Evolutionary conservation across 1,140 invertebrate species (phyloP), one percentile per base, ranked within the genome.

Genomic region (Bombus breviceps): DNA sequence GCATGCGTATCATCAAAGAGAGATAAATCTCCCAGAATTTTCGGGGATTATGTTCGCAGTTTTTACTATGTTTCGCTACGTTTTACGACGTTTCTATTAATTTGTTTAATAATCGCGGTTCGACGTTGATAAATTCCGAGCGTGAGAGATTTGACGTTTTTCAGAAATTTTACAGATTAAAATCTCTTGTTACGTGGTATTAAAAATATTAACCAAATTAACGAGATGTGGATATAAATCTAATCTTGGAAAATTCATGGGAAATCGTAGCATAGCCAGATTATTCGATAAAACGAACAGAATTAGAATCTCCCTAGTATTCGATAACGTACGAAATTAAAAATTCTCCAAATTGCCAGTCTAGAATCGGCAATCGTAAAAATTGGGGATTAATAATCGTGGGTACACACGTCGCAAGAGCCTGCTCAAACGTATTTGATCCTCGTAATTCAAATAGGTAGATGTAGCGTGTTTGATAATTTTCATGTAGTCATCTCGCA

Each of bases 381-480:
- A 62, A 62, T 13, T n/a, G 10, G 12, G 5, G 15, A 66, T 66
- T 8, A 3, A 32, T 32, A 18, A 66, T 18, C 32, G 1, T 3
- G 12, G 13, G n/a, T 10, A 9, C n/a, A 25, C 9, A 5, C 3
- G 28, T 4, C 13, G 59, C 28, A 62, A 13, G 28, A 13, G 9
- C 12, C 4, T 9, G 0, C 28, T n/a, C 3, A n/a, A 62, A 62
- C 28, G 10, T 62, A 13, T 62, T 62, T 13, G 59, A n/a, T n/a
- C 10, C 12, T 13, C 1, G 59, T 28, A 62, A n/a, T 62, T 62
- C 25, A 12, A 13, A 53, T 62, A 62, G 3, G 28, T 13, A 62
- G 28, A 4, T 6, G 0, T 0, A 1, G 1, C 0, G 37, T 1
- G 66, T 69, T 10, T 18, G 25, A n/a, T 39, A 13, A 22, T 53